A percentile compares a stretch with the other conserved stretches of the same genome.
Evolutionary conservation across 2,113 vertebrate species (phyloP).

Genomic region (Gambusia affinis): DNA sequence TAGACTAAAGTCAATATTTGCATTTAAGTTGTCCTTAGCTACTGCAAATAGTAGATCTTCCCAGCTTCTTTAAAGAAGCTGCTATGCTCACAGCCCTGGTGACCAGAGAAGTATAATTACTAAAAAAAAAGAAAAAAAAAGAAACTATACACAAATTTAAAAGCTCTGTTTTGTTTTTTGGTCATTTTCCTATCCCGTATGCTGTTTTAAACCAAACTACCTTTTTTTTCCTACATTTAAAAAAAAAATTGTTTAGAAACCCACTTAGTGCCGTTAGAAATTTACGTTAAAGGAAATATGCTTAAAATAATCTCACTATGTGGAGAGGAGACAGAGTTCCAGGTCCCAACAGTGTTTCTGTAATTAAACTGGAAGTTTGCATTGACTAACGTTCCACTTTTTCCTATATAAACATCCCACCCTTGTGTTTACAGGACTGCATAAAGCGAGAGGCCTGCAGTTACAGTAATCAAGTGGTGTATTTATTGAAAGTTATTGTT

Average conservation of each 20-base stretch:
- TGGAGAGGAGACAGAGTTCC: background rate
- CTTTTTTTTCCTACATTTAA: background rate
- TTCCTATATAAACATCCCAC: constrained; percentile 46
- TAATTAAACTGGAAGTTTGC: constrained; percentile 5
- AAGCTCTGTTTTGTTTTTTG: background rate
- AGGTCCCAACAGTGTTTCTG: background rate
- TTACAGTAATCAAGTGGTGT: background rate
- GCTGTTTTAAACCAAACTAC: background rate
- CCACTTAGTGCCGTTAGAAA: background rate
- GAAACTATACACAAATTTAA: background rate
- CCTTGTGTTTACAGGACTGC: constrained; percentile 36
- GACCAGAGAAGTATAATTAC: no score
- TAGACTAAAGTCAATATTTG: background rate
- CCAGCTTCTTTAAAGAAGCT: background rate
- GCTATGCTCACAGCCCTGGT: background rate
- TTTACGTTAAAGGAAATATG: background rate
- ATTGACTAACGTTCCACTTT: constrained; percentile 19
- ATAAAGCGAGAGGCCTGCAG: constrained; percentile 9
- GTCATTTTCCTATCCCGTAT: no score
- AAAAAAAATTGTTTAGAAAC: background rate
- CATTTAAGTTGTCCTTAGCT: background rate
- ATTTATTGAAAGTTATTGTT: background rate
- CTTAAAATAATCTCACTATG: background rate
- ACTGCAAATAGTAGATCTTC: background rate
- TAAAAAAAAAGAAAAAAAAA: no score